These are phyloP conservation scores for Octomys mimax DNA, from an alignment of 2,797 vertebrate genomes.

Conservation along the genomic window DNA sequence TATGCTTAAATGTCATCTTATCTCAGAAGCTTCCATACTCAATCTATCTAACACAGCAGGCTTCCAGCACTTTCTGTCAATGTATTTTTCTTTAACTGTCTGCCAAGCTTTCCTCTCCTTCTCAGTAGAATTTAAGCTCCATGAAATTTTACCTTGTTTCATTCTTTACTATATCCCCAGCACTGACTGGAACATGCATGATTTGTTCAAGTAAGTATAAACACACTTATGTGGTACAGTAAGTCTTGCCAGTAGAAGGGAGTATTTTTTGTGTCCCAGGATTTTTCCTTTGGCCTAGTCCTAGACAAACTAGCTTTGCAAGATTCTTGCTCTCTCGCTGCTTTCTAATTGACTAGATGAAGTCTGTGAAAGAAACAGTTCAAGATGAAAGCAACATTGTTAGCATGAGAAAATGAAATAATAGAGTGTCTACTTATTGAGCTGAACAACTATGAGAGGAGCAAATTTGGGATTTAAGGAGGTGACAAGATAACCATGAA, in stretches of 20 bases:
- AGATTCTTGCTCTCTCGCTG: neutral
- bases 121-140: neutral
- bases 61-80: neutral
- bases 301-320: slow-evolving; percentile 1
- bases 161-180: slow-evolving; percentile 8
- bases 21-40: neutral
- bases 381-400: slow-evolving; percentile 1
- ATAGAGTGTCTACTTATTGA: slow-evolving; percentile 1
- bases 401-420: neutral
- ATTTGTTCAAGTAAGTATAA: slow-evolving; percentile 31
- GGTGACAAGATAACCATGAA: slow-evolving; percentile 4
- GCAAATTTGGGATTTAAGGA: slow-evolving; percentile 17
- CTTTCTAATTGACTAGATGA: neutral
- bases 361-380: neutral
- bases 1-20: slow-evolving; percentile 6
- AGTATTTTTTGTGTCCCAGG: neutral
- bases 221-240: neutral
- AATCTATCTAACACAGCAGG: slow-evolving; percentile 4
- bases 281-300: neutral
- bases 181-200: neutral
- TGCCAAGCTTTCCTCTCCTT: slow-evolving; percentile 40
- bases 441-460: neutral
- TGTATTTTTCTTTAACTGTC: slow-evolving; percentile 37
- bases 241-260: neutral
- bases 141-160: slow-evolving; percentile 29